phyloP scores from a whole-genome alignment of 2,888 invertebrate species.

The Augochlorella aurata region DNA sequence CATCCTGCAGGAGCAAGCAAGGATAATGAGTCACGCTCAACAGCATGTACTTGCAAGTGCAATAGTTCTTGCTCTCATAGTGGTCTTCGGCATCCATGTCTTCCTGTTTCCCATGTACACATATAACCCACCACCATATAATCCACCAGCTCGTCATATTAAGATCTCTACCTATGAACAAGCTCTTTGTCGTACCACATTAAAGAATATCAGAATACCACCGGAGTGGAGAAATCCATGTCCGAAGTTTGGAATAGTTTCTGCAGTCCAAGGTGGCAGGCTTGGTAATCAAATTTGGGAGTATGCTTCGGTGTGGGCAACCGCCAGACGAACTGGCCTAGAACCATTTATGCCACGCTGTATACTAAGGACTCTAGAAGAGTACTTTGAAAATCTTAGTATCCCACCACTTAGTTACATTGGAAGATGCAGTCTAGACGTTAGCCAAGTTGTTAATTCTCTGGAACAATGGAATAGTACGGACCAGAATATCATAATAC shows the following conservation, averaged over 20 bases:
- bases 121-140: conserved; percentile 81
- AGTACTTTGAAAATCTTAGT: conserved; percentile 83
- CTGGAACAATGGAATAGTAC: conserved; percentile 84
- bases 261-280: conserved; percentile 78
- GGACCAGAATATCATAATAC: conserved; percentile 84
- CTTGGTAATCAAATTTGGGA: conserved; percentile 81
- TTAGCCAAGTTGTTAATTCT: conserved; percentile 82
- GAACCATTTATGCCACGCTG: conserved; percentile 80
- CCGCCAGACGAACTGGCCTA: conserved; percentile 78
- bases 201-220: conserved; percentile 78
- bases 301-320: conserved; percentile 80
- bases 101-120: conserved; percentile 85
- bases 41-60: conserved; percentile 85
- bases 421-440: conserved; percentile 83
- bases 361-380: conserved; percentile 83
- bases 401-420: conserved; percentile 84
- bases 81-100: conserved; percentile 85
- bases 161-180: conserved; percentile 84
- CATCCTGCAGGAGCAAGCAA: conserved; percentile 47
- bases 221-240: conserved; percentile 77
- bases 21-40: conserved; percentile 83
- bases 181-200: conserved; percentile 83
- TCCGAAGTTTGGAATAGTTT: conserved; percentile 78
- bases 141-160: conserved; percentile 77
- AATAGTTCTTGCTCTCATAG: conserved; percentile 84